Conservation (phyloP, 2,888 invertebrate genomes). For the Drosophila kokeensis region DNA sequence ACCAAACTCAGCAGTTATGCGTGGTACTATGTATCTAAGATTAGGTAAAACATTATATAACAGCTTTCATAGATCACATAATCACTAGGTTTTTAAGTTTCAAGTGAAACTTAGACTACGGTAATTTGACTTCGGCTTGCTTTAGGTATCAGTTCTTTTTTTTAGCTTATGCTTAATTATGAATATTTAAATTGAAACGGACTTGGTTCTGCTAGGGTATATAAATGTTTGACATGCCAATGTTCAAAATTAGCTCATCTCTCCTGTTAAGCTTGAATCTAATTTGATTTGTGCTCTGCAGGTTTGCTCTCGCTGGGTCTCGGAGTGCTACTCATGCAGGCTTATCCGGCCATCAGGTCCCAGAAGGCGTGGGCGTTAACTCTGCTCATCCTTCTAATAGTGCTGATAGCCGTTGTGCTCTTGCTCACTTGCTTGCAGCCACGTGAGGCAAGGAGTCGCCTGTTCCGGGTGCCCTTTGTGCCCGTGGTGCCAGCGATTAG, state of each 20-base stretch:
- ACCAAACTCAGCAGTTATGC: neutral
- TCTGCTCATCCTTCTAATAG: slow-evolving; percentile 61
- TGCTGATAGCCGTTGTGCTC: slow-evolving; percentile 66
- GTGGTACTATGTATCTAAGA: neutral
- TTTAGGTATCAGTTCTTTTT: neutral
- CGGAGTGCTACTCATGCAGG: slow-evolving; percentile 79
- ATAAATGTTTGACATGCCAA: neutral
- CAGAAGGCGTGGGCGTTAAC: slow-evolving; percentile 78
- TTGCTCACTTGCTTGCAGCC: slow-evolving; percentile 83
- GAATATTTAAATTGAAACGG: neutral
- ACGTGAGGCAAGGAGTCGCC: slow-evolving; percentile 68
- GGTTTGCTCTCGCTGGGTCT: slow-evolving; percentile 79
- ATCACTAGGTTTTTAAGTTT: neutral
- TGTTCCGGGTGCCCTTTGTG: slow-evolving; percentile 91
- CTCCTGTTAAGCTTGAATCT: no score
- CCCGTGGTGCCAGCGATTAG: slow-evolving; percentile 93
- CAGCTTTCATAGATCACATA: neutral
- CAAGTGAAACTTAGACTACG: neutral
- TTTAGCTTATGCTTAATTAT: neutral
- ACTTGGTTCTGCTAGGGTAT: neutral
- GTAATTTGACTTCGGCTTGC: neutral
- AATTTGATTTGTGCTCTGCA: slow-evolving; percentile 30
- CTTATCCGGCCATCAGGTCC: slow-evolving; percentile 67
- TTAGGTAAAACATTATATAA: neutral
- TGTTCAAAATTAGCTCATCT: neutral